A percentile compares a stretch with the other conserved stretches of the same genome.
phyloP scores from a whole-genome alignment of 1,140 invertebrate genomes.

The Philotrypesis tridentata region DNA sequence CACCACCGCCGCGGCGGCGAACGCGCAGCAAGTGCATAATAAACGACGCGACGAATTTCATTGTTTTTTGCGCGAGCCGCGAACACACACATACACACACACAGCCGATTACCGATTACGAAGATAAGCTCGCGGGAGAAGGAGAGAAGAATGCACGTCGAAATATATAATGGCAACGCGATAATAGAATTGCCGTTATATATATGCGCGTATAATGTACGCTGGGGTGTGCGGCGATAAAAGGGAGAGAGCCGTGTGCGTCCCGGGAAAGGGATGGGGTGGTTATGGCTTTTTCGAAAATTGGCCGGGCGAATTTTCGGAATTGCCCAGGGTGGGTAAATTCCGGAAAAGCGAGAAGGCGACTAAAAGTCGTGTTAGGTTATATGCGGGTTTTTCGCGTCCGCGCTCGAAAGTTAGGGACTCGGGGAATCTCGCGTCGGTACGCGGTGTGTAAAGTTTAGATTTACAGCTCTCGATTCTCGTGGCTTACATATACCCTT shows the following conservation, averaged over 20 bases:
- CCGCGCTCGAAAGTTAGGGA: too few relatives aligned
- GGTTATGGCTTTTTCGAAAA: constrained; percentile 15
- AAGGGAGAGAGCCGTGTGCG: neutral
- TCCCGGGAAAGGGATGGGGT: too few relatives aligned
- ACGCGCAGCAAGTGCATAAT: constrained; percentile 2
- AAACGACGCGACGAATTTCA: constrained; percentile 35
- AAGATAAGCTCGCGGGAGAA: constrained; percentile 1
- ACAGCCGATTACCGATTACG: constrained; percentile 19
- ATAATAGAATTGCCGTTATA: neutral
- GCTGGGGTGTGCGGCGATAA: neutral
- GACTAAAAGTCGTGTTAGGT: too few relatives aligned
- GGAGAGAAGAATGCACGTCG: neutral
- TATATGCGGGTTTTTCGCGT: too few relatives aligned
- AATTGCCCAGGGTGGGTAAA: neutral
- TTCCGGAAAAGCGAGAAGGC: neutral
- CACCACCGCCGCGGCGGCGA: too few relatives aligned
- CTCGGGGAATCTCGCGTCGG: too few relatives aligned
- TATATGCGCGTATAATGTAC: too few relatives aligned
- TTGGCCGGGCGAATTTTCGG: neutral
- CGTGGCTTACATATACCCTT: too few relatives aligned
- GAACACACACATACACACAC: too few relatives aligned
- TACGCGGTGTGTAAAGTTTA: too few relatives aligned
- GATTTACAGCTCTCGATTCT: too few relatives aligned
- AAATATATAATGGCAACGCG: neutral
- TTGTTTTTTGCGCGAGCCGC: constrained; percentile 36